Evolutionary conservation across 2,888 invertebrate genomes (phyloP), one percentile per base, ranked within the genome.

Genomic region (Eupithecia subumbrata): DNA sequence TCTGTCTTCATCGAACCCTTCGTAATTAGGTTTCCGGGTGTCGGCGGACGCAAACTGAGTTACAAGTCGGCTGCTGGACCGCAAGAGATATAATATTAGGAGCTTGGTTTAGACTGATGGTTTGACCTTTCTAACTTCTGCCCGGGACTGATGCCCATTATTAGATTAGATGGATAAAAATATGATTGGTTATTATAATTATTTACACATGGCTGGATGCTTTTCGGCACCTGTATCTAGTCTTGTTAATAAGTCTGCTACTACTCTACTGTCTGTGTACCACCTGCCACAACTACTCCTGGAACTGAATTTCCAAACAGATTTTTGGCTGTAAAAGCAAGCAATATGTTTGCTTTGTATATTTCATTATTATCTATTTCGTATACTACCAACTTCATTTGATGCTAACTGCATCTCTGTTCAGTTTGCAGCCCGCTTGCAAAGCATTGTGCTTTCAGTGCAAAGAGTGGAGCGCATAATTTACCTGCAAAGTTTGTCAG

Each of bases 1-100:
- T 64, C 64, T 11, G 64, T 64, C 34, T 34, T 64, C 64, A 60
- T 60, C 60, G 60, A 60, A 60, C 25, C 60, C 60, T 25, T 60
- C 25, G 60, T 64, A 64, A 34, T 64, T 18, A 64, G 30, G 34
- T 64, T 64, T 12, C 30, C 64, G 64, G 64, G 9, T 18, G 64
- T 64, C 64, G 34, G 34, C 64, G 2, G 63, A 16, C 63, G 16
- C 64, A 34, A 34, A 34, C 64, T 18, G 64, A 64, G 64, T 64
- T 64, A 64, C 18, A 18, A 25, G 60, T 3, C 22, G 11, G 9
- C 56, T 22, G 16, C 30, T 11, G 64, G 64, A 64, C 64, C 64
- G 60, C 25, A 14, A 25, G 25, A 25, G 25, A 22, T 56, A n/a
- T n/a, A n/a, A n/a, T n/a, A n/a, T n/a, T n/a, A 12, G 56, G 4